Evolutionary conservation across 2,113 vertebrate genomes (phyloP), one percentile per base, ranked within the genome.

Genomic region (Potamarius usumacintae): DNA sequence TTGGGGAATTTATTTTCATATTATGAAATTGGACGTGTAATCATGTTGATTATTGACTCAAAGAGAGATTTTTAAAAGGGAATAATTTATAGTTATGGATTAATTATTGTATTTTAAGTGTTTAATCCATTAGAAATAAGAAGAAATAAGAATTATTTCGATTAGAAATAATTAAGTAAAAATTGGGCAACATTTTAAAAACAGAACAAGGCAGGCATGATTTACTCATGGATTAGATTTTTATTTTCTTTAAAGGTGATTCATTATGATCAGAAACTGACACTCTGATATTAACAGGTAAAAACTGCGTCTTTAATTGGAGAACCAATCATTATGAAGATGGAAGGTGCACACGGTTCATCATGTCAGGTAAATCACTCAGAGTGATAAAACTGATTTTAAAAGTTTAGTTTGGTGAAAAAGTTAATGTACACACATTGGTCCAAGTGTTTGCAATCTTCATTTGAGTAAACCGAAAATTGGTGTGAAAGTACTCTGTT

Each of bases 241-340:
- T 53, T 53, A 15, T 77, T 25, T 53, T 5, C 5, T 34, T 67
- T 67, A 18, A 79, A 15, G 12, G 11, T 14, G 53, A 79, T 58
- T 58, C 18, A 17, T 34, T 71, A 15, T 17, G 30, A 71, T 17
- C 71, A 20, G 30, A 50, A 30, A 53, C 20, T 72, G 72, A 81
- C 87, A 25, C 18, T 85, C 27, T 85, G 20, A 63, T 57, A 25
- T 83, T 72, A 67, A 65, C 82, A 95, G 93, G 89, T 89, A 15
- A 84, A 84, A 60, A 89, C 90, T 10, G 91, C 90, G 67, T 89
- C 94, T 62, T 89, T 94, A 4, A 93, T 96, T 81, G 94, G 95
- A 77, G 87, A 92, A 15, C 90, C 91, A 0, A 12, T 94, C 25
- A 88, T 96, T 17, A 90, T 79, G 90, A 94, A 94, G 90, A 89